phyloP scores from a whole-genome alignment of 2,888 invertebrate species.

The Dicyrtomina minuta region DNA sequence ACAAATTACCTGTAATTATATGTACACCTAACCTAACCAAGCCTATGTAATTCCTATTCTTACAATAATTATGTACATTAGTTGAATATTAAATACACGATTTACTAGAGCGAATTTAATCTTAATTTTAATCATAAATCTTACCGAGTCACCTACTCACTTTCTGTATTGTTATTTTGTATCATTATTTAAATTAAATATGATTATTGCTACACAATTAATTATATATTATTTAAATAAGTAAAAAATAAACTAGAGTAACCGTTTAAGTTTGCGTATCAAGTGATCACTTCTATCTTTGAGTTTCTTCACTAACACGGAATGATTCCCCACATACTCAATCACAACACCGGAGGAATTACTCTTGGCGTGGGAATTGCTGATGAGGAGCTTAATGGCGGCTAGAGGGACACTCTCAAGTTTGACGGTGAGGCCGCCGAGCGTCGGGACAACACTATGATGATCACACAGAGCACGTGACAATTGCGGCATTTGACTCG shows the following conservation, averaged over 20 bases:
- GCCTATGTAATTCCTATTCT: no score
- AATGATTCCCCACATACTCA: slow-evolving; percentile 47
- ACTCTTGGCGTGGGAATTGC: slow-evolving; percentile 27
- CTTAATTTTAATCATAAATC: no score
- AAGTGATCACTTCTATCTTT: slow-evolving; percentile 48
- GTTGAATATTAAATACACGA: no score
- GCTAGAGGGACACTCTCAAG: slow-evolving; percentile 43
- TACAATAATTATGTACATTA: no score
- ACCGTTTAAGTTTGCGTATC: slow-evolving; percentile 45
- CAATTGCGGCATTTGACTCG: slow-evolving; percentile 41
- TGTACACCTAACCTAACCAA: no score
- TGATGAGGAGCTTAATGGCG: slow-evolving; percentile 43
- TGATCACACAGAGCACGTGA: slow-evolving; percentile 43
- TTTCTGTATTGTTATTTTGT: no score
- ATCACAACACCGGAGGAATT: slow-evolving; percentile 40
- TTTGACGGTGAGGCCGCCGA: slow-evolving; percentile 37
- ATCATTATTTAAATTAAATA: no score
- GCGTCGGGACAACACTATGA: slow-evolving; percentile 22
- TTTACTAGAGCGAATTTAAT: no score
- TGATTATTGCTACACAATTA: no score
- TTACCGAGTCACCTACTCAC: no score
- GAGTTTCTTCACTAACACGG: slow-evolving; percentile 39
- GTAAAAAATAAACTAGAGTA: slow-evolving; percentile 44
- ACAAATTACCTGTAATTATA: no score
- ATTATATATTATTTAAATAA: no score